Conservation (phyloP, 1,140 invertebrate genomes). For the Hestina assimilis region DNA sequence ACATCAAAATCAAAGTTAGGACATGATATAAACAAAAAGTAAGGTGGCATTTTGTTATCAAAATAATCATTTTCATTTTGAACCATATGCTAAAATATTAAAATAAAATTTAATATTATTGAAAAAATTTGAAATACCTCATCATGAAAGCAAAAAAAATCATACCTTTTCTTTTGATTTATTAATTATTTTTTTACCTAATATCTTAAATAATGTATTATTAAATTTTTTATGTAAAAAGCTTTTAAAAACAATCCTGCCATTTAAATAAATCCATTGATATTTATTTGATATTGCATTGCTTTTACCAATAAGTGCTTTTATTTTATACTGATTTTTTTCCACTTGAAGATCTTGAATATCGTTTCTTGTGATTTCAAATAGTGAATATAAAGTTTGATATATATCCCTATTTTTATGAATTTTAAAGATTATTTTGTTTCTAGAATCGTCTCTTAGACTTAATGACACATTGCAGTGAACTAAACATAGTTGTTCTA, state of each 20-base stretch:
- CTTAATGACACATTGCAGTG: slow-evolving; percentile 80
- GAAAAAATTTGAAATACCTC: neutral
- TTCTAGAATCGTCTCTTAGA: slow-evolving; percentile 80
- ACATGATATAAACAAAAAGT: slow-evolving; percentile 81
- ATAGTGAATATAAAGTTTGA: slow-evolving; percentile 77
- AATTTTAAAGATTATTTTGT: slow-evolving; percentile 79
- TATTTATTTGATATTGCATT: slow-evolving; percentile 64
- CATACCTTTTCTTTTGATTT: slow-evolving; percentile 44
- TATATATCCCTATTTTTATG: slow-evolving; percentile 77
- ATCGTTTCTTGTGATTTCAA: slow-evolving; percentile 61
- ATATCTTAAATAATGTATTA: slow-evolving; percentile 50
- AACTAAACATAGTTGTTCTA: slow-evolving; percentile 81
- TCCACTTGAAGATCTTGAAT: slow-evolving; percentile 75
- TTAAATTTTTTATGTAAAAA: slow-evolving; percentile 79
- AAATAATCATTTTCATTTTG: slow-evolving; percentile 38
- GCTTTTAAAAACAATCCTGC: slow-evolving; percentile 76
- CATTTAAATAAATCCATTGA: slow-evolving; percentile 83
- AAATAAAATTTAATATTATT: slow-evolving; percentile 1
- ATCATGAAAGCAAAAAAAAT: neutral
- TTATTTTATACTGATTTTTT: slow-evolving; percentile 75
- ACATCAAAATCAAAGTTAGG: slow-evolving; percentile 80
- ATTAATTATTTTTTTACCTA: neutral
- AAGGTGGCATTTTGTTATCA: slow-evolving; percentile 74
- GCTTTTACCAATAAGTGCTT: slow-evolving; percentile 78
- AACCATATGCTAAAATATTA: slow-evolving; percentile 21